Percentiles rank a stretch among this genome's conserved stretches.
Evolutionary conservation across 2,113 vertebrate species (phyloP).

Genomic region (Ammodramus savannarum): DNA sequence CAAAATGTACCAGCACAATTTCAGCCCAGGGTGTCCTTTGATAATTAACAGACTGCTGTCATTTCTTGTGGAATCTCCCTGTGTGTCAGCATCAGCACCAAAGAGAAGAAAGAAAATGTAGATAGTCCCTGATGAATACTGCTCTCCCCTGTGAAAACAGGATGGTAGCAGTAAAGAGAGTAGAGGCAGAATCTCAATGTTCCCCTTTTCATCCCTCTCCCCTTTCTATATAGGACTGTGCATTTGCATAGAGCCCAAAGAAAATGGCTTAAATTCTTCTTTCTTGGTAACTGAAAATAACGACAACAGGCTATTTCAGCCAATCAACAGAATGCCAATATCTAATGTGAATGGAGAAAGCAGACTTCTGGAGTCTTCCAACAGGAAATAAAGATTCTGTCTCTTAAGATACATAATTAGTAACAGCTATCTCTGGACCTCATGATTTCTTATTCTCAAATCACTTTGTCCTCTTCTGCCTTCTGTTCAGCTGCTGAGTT

Average conservation of each 20-base stretch:
- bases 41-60: constrained; percentile 24
- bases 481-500: constrained; percentile 9
- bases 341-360: not conserved
- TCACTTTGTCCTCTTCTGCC: not conserved
- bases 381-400: not conserved
- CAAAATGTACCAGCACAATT: not conserved
- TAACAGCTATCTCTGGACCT: not conserved
- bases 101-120: not conserved
- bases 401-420: not conserved
- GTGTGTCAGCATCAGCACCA: not conserved
- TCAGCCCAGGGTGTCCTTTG: constrained; percentile 29
- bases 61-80: not conserved
- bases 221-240: not conserved
- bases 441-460: not conserved
- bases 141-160: not conserved
- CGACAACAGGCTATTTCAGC: not conserved
- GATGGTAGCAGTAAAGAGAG: not conserved
- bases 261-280: not conserved
- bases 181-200: not conserved
- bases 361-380: not conserved
- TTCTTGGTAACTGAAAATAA: not conserved
- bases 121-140: not conserved
- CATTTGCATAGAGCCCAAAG: not conserved
- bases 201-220: not conserved
- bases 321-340: not conserved